phyloP scores from a whole-genome alignment of 2,113 vertebrate species.

The Gulo gulo region DNA sequence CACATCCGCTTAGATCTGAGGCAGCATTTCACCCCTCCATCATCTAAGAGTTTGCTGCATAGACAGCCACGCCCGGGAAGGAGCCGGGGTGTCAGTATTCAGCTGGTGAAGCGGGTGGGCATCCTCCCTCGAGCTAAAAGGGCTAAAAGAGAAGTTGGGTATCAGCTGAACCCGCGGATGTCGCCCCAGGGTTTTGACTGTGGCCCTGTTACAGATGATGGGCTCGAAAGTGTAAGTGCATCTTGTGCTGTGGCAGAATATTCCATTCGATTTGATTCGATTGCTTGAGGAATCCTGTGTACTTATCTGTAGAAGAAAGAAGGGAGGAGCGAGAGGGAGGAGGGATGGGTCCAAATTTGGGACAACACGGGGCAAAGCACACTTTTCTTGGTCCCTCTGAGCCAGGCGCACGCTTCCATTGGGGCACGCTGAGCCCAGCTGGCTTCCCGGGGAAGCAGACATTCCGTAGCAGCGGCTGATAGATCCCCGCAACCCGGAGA shows the following conservation, averaged over 20 bases:
- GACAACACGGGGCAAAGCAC: neutral
- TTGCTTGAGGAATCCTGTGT: neutral
- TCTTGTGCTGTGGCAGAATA: neutral
- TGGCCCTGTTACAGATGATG: neutral
- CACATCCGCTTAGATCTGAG: rapidly evolving
- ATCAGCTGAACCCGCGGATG: neutral
- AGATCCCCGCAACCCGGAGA: neutral
- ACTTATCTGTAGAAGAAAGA: neutral
- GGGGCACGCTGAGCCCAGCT: neutral
- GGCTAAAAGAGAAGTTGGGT: neutral
- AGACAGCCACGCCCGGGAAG: neutral
- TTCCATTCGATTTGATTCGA: neutral
- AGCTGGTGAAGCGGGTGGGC: neutral
- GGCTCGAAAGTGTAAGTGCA: neutral
- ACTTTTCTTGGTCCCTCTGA: neutral
- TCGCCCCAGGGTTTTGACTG: neutral
- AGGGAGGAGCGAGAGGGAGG: neutral
- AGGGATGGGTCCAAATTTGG: neutral
- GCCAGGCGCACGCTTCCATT: neutral
- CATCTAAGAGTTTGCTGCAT: neutral
- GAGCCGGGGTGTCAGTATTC: rapidly evolving
- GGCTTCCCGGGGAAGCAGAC: neutral
- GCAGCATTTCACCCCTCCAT: neutral
- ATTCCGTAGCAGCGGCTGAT: neutral
- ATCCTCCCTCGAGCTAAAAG: neutral